A percentile compares a stretch with the other conserved stretches of the same genome.
These are phyloP conservation scores for Larimichthys polyactis DNA, from an alignment of 2,113 vertebrate species.

Conservation along the genomic window DNA sequence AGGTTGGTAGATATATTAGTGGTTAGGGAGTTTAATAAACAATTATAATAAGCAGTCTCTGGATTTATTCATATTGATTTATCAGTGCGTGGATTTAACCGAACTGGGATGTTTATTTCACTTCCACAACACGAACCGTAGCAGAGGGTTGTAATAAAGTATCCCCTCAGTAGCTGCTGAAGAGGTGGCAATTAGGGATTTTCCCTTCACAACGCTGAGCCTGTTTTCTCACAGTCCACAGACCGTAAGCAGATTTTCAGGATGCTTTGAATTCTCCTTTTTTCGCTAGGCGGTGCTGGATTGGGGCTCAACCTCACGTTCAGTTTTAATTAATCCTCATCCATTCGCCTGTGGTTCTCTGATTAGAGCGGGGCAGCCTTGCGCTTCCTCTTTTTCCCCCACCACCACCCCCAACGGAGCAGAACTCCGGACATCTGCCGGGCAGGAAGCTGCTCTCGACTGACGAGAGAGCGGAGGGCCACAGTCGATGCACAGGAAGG, in stretches of 20 bases:
- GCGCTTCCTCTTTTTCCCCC: slow-evolving; percentile 44
- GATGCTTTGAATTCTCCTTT: slow-evolving; percentile 45
- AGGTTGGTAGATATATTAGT: background rate
- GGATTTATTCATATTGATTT: background rate
- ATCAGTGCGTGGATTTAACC: background rate
- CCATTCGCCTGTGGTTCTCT: slow-evolving; percentile 48
- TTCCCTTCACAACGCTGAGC: background rate
- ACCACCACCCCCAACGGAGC: background rate
- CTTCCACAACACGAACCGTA: background rate
- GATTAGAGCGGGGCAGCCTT: slow-evolving; percentile 43
- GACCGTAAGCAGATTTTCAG: slow-evolving; percentile 60
- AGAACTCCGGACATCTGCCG: slow-evolving; percentile 49
- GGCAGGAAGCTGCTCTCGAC: slow-evolving; percentile 18
- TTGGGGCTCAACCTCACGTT: slow-evolving; percentile 62
- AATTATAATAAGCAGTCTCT: background rate
- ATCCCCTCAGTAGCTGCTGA: background rate
- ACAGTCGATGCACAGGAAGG: slow-evolving; percentile 15
- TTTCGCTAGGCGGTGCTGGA: slow-evolving; percentile 50
- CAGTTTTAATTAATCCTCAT: slow-evolving; percentile 71
- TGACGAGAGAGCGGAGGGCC: slow-evolving; percentile 15
- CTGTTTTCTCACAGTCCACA: slow-evolving; percentile 30
- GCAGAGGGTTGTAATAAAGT: background rate
- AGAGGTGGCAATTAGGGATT: slow-evolving; percentile 18
- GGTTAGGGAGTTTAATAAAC: background rate
- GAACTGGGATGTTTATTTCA: background rate